Evolutionary conservation across 1,140 invertebrate species (phyloP).

Genomic region (Lepidostoma basale): DNA sequence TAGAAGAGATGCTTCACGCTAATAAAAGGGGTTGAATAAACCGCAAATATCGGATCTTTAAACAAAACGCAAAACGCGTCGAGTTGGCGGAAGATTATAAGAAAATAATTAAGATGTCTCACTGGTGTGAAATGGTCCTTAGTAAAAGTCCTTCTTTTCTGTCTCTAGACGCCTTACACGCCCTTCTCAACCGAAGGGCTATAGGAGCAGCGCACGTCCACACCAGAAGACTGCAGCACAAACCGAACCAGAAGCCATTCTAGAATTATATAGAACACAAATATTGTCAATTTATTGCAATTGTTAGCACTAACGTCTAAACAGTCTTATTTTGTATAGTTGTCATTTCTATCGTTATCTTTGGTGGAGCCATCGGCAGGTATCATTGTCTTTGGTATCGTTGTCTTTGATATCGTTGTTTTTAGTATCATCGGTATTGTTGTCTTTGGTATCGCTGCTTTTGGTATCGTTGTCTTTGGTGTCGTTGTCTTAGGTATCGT

Average conservation of each 20-base stretch:
- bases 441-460: no score
- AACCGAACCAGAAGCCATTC: slow-evolving; percentile 67
- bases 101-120: not conserved
- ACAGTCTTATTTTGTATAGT: not conserved
- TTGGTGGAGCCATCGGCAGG: no score
- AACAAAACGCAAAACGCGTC: no score
- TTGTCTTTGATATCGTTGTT: no score
- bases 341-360: no score
- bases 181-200: slow-evolving; percentile 54
- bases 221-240: slow-evolving; percentile 52
- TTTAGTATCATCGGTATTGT: no score
- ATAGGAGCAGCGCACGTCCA: slow-evolving; percentile 54
- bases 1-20: no score
- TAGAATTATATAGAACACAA: slow-evolving; percentile 46
- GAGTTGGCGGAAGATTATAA: not conserved
- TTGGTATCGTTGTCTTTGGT: no score
- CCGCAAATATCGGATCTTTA: no score
- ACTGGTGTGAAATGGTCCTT: slow-evolving; percentile 42
- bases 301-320: slow-evolving; percentile 6
- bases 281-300: not conserved
- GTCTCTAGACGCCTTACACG: slow-evolving; percentile 53
- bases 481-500: no score
- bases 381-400: no score
- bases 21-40: no score
- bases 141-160: slow-evolving; percentile 51